Base-by-base conservation (phyloP, 2,113 vertebrate species). In the Corythoichthys intestinalis region DNA sequence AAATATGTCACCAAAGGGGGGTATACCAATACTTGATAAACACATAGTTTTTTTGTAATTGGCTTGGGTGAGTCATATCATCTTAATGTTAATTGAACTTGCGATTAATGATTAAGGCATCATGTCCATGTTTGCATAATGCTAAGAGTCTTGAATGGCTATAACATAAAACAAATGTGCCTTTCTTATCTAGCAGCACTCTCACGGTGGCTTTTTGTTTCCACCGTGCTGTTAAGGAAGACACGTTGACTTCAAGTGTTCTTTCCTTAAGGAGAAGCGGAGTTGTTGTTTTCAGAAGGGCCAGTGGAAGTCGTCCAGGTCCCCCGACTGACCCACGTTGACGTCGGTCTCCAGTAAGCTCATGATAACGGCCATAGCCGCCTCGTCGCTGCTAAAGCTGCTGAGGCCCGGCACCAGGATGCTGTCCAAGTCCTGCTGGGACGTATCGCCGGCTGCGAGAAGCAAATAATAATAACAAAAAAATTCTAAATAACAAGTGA, bases 301-400 rank as follows among this genome's bases (percentile, higher is more conserved):
- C 96, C 96, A 98, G 6, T 95, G 94, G 78, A 98, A 91, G 78
- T 96, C 95, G 1, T 94, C 95, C 66, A 98, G 95, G 88, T 96
- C 94, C 60, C 93, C 95, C 0, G 94, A 90, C 44, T 94, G 94
- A 8, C 95, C 93, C 2, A 98, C 92, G 74, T 93, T 95, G 14
- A 93, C 94, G 0, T 98, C 96, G 0, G 95, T 94, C 91, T 98
- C 96, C 87, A 98, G 86, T 77, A 98, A 89, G 85, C 96, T 98
- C 96, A 98, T 96, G 64, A 98, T 97, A 46, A 98, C 95, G 0
- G 95, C 95, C 94, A 98, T 96, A 0, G 95, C 96, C 1, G 95
- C 95, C 84, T 98, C 96, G 0, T 98, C 96, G 0, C 92, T 96
- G 88, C 94, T 97, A 53, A 95, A 95, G 78, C 91, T 95, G 84